A percentile compares a stretch with the other conserved stretches of the same genome.
Conservation (phyloP, 2,797 vertebrate genomes). For the Lophura swinhoii region DNA sequence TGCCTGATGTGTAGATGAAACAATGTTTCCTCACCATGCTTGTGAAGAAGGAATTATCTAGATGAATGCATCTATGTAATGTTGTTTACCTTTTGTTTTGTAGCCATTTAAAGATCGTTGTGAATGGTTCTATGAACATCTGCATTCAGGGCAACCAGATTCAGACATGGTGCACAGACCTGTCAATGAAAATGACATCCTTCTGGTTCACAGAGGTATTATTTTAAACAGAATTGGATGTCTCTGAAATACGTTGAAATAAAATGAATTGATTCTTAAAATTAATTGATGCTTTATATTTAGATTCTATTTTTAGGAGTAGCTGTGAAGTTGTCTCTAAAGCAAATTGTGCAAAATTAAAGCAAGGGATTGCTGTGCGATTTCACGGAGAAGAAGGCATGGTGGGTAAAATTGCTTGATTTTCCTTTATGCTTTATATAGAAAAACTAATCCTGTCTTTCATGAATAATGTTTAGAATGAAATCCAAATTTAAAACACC, state of each 20-base stretch:
- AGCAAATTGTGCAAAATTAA: slow-evolving; percentile 95
- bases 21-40: neutral
- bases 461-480: neutral
- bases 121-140: slow-evolving; percentile 99
- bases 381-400: slow-evolving; percentile 99
- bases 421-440: neutral
- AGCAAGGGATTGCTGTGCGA: slow-evolving; percentile 96
- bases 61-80: neutral
- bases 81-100: slow-evolving; percentile 14
- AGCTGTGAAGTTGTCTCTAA: slow-evolving; percentile 99
- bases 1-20: neutral
- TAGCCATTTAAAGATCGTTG: slow-evolving; percentile 98
- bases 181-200: slow-evolving; percentile 96
- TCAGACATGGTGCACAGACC: slow-evolving; percentile 98
- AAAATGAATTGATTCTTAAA: slow-evolving; percentile 41
- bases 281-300: slow-evolving; percentile 77
- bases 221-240: neutral
- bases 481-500: neutral
- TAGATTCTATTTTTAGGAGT: slow-evolving; percentile 98
- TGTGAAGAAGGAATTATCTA: neutral
- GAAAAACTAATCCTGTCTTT: neutral
- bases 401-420: slow-evolving; percentile 81
- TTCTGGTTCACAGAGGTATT: slow-evolving; percentile 96
- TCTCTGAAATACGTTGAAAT: neutral
- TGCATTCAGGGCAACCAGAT: slow-evolving; percentile 91